These are phyloP conservation scores for Dendrocincla fuliginosa DNA, from an alignment of 2,797 vertebrate genomes.

Conservation along the genomic window DNA sequence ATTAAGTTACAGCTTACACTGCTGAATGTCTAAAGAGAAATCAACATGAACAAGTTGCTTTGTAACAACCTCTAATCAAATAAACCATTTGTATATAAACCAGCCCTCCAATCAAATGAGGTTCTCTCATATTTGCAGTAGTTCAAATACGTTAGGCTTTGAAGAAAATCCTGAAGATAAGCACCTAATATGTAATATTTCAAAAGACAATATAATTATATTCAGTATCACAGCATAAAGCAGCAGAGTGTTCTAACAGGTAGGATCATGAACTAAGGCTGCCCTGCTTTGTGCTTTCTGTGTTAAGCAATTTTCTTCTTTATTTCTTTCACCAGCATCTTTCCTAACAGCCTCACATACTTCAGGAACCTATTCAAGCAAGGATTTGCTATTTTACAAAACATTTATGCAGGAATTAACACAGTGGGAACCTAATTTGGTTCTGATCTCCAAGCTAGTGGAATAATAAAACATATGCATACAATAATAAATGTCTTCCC, in stretches of 20 bases:
- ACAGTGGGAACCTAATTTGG: background rate
- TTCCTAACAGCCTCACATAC: background rate
- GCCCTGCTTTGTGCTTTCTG: background rate
- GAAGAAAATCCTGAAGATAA: background rate
- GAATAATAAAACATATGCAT: background rate
- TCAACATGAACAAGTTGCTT: background rate
- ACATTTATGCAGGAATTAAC: conserved; percentile 14
- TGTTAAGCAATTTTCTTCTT: background rate
- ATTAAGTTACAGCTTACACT: background rate
- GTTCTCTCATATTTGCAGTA: background rate
- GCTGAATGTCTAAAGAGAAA: background rate
- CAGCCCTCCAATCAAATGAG: background rate
- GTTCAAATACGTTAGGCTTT: background rate
- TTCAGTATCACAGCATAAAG: background rate
- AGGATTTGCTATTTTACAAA: background rate
- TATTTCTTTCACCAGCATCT: background rate
- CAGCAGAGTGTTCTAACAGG: background rate
- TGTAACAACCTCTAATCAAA: background rate
- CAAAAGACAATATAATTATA: background rate
- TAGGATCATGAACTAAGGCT: background rate
- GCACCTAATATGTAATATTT: background rate
- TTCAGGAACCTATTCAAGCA: conserved; percentile 1
- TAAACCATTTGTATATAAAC: background rate
- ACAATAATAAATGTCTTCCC: background rate
- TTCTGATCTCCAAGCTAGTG: background rate